phyloP scores from a whole-genome alignment of 2,113 vertebrate species.

The Nyctibius bracteatus region DNA sequence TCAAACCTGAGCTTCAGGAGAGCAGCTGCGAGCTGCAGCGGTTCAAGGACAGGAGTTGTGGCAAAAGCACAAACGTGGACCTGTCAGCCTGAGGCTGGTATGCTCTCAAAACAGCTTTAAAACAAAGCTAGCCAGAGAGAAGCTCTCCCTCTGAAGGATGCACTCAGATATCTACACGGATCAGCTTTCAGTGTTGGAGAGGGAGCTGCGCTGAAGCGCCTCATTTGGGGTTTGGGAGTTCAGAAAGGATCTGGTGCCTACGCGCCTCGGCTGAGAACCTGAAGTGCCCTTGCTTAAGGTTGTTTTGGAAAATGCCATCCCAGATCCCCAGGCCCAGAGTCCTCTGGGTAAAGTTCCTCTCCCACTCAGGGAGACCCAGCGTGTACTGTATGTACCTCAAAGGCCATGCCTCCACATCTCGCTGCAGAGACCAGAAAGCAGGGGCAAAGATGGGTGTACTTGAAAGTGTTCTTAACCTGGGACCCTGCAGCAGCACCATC shows the following conservation, averaged over 20 bases:
- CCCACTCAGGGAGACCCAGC: rapidly evolving
- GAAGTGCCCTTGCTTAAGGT: not conserved
- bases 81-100: not conserved
- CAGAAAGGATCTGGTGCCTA: not conserved
- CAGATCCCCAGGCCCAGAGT: not conserved
- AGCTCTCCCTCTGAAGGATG: not conserved
- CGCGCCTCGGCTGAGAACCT: not conserved
- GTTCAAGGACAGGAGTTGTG: not conserved
- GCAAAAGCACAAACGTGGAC: not conserved
- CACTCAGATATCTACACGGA: not conserved
- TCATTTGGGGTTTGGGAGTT: not conserved
- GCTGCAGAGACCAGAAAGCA: not conserved
- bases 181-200: not conserved
- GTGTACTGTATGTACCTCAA: not conserved
- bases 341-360: not conserved
- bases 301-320: not conserved
- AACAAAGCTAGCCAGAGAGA: not conserved
- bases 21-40: not conserved
- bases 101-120: not conserved
- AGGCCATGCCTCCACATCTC: not conserved
- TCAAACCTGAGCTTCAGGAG: not conserved
- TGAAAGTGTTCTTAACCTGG: not conserved
- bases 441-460: not conserved
- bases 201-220: not conserved
- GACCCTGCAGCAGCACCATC: not conserved